Evolutionary conservation across 2,888 invertebrate species (phyloP).

Genomic region (Himalopsyche japonica): DNA sequence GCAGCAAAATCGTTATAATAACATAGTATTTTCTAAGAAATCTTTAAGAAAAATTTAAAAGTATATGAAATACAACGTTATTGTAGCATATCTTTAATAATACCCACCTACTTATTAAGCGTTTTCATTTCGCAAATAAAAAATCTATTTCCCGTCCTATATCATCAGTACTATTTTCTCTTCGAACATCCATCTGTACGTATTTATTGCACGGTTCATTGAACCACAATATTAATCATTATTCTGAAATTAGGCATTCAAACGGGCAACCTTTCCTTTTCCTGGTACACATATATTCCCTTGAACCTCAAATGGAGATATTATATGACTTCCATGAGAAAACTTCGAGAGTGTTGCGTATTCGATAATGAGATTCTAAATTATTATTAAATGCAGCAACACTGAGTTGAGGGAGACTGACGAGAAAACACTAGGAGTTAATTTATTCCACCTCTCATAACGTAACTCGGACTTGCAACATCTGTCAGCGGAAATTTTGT

Average conservation of each 20-base stretch:
- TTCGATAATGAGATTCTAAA: background rate
- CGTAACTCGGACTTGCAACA: background rate
- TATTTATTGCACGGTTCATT: background rate
- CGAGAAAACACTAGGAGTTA: background rate
- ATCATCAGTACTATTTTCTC: background rate
- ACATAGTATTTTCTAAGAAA: too few relatives aligned
- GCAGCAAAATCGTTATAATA: too few relatives aligned
- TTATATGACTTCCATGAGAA: background rate
- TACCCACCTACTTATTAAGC: too few relatives aligned
- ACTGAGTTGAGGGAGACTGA: background rate
- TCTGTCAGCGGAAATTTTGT: background rate
- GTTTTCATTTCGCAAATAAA: too few relatives aligned
- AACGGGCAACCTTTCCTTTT: background rate
- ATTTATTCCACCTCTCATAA: background rate
- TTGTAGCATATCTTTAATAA: too few relatives aligned
- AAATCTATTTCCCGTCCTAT: too few relatives aligned
- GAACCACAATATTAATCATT: background rate
- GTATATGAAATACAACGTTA: too few relatives aligned
- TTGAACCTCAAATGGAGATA: background rate
- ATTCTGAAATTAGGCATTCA: background rate
- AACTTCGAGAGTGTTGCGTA: background rate
- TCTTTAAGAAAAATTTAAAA: too few relatives aligned
- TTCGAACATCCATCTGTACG: background rate
- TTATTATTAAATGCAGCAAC: background rate
- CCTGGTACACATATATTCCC: background rate